Conservation (phyloP, 2,888 invertebrate species). For the Microplitis manilae region DNA sequence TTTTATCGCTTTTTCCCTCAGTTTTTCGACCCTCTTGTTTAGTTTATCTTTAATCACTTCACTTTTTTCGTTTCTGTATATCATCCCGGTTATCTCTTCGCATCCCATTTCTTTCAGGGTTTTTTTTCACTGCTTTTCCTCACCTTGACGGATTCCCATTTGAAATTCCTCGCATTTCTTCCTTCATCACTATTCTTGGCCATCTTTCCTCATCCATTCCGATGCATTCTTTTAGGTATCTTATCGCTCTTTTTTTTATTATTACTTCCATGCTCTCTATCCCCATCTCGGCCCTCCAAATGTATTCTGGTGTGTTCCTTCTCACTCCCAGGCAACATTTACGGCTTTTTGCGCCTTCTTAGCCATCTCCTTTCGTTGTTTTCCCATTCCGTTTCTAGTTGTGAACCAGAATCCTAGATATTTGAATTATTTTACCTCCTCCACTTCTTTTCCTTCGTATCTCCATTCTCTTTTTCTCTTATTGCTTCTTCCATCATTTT, state of each 20-base stretch:
- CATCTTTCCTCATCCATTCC: background rate
- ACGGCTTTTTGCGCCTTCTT: no score
- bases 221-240: no score
- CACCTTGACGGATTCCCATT: background rate
- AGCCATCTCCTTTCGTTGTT: no score
- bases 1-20: background rate
- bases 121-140: background rate
- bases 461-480: background rate
- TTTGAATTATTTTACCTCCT: background rate
- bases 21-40: background rate
- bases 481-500: background rate
- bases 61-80: background rate
- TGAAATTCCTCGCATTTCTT: slow-evolving; percentile 3
- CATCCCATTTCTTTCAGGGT: background rate
- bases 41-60: background rate
- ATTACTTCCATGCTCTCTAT: no score
- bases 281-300: background rate
- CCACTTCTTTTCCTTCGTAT: background rate
- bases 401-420: background rate
- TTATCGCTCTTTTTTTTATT: no score
- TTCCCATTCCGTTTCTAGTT: background rate
- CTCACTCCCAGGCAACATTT: background rate
- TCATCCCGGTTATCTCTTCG: no score
- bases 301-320: slow-evolving; percentile 15
- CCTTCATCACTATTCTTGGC: background rate